phyloP scores from a whole-genome alignment of 2,113 vertebrate species.

The Prolemur simus region DNA sequence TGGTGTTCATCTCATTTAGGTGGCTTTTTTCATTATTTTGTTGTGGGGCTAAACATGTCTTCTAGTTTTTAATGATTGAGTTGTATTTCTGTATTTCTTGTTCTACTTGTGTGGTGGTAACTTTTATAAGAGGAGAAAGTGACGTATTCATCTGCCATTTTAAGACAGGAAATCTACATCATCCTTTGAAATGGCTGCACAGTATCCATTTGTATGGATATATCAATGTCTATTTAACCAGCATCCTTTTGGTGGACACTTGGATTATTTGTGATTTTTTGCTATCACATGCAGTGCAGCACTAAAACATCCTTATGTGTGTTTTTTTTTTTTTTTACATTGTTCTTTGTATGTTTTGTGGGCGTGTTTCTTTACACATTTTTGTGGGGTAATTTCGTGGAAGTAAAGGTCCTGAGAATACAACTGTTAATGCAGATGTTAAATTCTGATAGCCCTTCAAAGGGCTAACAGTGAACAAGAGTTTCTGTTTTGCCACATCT shows the following conservation, averaged over 20 bases:
- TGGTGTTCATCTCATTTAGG: neutral
- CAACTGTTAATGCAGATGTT: neutral
- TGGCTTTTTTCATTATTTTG: neutral
- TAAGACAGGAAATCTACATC: neutral
- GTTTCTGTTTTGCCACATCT: neutral
- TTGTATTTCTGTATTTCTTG: neutral
- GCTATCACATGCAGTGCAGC: neutral
- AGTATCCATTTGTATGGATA: neutral
- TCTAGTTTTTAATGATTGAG: neutral
- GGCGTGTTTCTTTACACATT: neutral
- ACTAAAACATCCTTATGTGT: neutral
- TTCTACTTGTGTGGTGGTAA: neutral
- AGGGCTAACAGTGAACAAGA: neutral
- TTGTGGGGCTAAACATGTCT: neutral
- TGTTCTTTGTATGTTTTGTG: neutral
- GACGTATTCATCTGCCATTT: neutral
- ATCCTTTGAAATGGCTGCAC: neutral
- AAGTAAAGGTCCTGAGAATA: neutral
- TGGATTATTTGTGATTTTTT: neutral
- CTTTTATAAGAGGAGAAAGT: neutral
- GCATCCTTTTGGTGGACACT: neutral
- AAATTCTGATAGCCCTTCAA: constrained; percentile 5
- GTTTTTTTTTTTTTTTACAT: neutral
- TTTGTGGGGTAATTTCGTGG: neutral
- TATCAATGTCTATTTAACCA: neutral